A percentile compares a stretch with the other conserved stretches of the same genome.
Evolutionary conservation across 1,140 invertebrate genomes (phyloP).

Genomic region (Lysiphlebus fabarum): DNA sequence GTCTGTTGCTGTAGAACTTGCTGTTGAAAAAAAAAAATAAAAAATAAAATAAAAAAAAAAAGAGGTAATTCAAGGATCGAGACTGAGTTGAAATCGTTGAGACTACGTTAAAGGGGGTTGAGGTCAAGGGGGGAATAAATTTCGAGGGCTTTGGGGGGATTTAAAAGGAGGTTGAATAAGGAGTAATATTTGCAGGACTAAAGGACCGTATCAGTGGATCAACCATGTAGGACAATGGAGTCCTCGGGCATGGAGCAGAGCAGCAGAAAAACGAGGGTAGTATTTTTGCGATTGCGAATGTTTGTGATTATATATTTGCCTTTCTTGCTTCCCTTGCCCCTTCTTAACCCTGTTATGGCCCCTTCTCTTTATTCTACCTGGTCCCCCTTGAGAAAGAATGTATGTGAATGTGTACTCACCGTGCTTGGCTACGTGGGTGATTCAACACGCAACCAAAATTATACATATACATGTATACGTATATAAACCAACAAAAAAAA

Average conservation of each 20-base stretch:
- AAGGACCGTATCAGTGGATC: slow-evolving; percentile 23
- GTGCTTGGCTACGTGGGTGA: no score
- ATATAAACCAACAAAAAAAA: no score
- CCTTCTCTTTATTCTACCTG: no score
- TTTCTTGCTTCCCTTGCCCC: slow-evolving; percentile 24
- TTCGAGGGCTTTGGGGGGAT: neutral
- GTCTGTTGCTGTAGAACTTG: no score
- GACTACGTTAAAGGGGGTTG: neutral
- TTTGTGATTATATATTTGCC: neutral
- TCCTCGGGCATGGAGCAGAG: slow-evolving; percentile 45
- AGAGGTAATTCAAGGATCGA: no score
- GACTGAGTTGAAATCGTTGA: no score
- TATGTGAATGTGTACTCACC: no score
- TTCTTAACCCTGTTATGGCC: neutral
- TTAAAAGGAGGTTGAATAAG: slow-evolving; percentile 5
- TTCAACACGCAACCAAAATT: no score
- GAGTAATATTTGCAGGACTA: slow-evolving; percentile 24
- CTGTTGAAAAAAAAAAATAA: no score
- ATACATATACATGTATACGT: no score
- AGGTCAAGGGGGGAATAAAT: neutral
- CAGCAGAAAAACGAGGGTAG: slow-evolving; percentile 38
- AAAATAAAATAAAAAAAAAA: no score
- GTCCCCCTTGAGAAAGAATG: no score
- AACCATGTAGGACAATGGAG: slow-evolving; percentile 46
- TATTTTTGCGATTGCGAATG: slow-evolving; percentile 12